Evolutionary conservation across 2,797 vertebrate species (phyloP).

Genomic region (Cottoperca gobio): DNA sequence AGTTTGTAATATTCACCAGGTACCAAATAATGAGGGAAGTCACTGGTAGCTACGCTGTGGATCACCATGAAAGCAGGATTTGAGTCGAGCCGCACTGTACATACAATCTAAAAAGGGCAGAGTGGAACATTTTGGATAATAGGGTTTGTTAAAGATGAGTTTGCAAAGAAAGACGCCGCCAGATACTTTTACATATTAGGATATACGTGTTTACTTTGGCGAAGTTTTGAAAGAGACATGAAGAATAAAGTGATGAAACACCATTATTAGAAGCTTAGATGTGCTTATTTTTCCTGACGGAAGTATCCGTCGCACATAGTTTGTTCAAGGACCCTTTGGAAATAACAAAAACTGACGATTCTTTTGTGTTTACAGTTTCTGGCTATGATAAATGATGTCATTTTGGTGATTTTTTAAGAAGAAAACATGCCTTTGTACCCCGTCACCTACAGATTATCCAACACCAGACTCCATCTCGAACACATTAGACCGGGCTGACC

Average conservation of each 20-base stretch:
- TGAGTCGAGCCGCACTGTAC: constrained; percentile 10
- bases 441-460: too few relatives aligned
- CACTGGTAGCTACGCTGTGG: constrained; percentile 12
- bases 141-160: background rate
- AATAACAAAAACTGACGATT: too few relatives aligned
- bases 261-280: too few relatives aligned
- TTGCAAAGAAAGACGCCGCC: constrained; percentile 5
- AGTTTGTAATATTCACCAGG: constrained; percentile 46
- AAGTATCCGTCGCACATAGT: too few relatives aligned
- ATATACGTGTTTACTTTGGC: background rate
- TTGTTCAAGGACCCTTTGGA: too few relatives aligned
- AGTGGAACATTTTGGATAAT: constrained; percentile 4
- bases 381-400: too few relatives aligned
- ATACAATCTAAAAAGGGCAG: background rate
- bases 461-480: background rate
- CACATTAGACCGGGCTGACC: background rate
- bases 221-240: too few relatives aligned
- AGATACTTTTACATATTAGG: constrained; percentile 4
- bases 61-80: constrained; percentile 28
- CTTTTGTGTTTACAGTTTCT: too few relatives aligned
- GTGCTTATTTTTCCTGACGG: too few relatives aligned
- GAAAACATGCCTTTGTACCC: too few relatives aligned
- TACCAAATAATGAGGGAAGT: constrained; percentile 52
- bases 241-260: too few relatives aligned
- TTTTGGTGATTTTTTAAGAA: too few relatives aligned